Evolutionary conservation across 2,888 invertebrate species (phyloP), one percentile per base, ranked within the genome.

Genomic region (Drosophila testacea): DNA sequence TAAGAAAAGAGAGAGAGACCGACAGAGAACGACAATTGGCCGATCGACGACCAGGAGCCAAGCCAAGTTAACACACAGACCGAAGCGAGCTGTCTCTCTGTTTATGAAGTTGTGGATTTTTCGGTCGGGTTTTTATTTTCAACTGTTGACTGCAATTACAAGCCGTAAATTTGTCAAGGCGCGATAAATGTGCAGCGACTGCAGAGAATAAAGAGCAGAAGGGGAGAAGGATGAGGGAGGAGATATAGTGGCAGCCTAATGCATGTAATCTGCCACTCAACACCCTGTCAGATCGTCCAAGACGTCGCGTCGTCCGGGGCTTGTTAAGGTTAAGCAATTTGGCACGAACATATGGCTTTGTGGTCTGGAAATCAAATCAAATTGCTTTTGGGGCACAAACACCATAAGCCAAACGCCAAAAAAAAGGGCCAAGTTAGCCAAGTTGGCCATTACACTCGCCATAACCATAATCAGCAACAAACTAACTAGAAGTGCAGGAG

Each of bases 101-200:
- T 69, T 88, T 83, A 83, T 83, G 85, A 89, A 83, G 83, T 89
- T 83, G 83, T 89, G 83, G 82, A 87, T 79, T 89, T 83, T 83
- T 78, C 75, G 81, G 57, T 63, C 70, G 67, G 46, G 38, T 30
- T 86, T 82, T 81, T 82, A 84, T 84, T 79, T 88, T 79, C 77
- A 67, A 54, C 50, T 50, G 68, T 79, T 80, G 89, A 75, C 90
- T 78, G 79, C 90, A 91, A 90, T 90, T 90, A 90, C 85, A 85
- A 90, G 90, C 89, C 90, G 87, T 90, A 90, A 90, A 90, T 90
- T 90, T 89, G 90, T 90, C 91, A 89, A 88, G 87, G 88, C 83
- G 77, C 89, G 88, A 90, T 90, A 83, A 83, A 83, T 83, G 84
- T 80, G 79, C 72, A 41, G 42, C 62, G 41, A 55, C 36, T 46